Base-by-base conservation (phyloP, 2,888 invertebrate species). In the Melipona beecheii region DNA sequence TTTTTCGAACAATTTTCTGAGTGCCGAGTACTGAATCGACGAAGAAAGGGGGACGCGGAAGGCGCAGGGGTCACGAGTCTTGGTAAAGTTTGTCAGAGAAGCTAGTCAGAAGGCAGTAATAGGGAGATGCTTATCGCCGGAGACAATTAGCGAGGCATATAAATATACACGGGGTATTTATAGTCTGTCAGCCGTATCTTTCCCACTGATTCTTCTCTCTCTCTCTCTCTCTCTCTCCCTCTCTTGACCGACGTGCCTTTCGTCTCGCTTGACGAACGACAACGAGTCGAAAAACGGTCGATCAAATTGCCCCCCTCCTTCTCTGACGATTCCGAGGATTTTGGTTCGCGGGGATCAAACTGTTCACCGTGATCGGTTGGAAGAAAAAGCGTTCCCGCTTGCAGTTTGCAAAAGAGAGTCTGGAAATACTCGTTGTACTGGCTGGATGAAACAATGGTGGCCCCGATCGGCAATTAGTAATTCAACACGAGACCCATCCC, bases 61-160 rank as follows among this genome's bases (percentile, higher is more conserved):
- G 49, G 43, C 24, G 31, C 58, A 54, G 36, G 70, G 70, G 60
- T 31, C 27, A 19, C 15, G 64, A 21, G 76, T 62, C 31, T 68
- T 64, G 68, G 71, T 73, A 36, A 81, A 87, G 77, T 86, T 83
- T 75, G 43, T 31, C 81, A 82, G 84, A 88, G 86, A 89, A 90
- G 90, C 89, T 86, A 91, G 91, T 90, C 90, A 87, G 88, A 91
- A 92, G 91, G 91, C 92, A 92, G 92, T 92, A 92, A 89, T 91
- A 91, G 90, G 87, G 85, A 92, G 94, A 94, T 94, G 87, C 90
- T 93, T 94, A 94, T 94, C 94, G 89, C 82, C 86, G 90, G 89
- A 93, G 93, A 94, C 94, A 94, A 94, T 94, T 94, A 94, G 92
- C 93, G 87, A 91, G 90, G 93, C 92, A 91, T 92, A 94, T 93